Evolutionary conservation across 2,797 vertebrate genomes (phyloP).

Genomic region (Carcharodon carcharias): DNA sequence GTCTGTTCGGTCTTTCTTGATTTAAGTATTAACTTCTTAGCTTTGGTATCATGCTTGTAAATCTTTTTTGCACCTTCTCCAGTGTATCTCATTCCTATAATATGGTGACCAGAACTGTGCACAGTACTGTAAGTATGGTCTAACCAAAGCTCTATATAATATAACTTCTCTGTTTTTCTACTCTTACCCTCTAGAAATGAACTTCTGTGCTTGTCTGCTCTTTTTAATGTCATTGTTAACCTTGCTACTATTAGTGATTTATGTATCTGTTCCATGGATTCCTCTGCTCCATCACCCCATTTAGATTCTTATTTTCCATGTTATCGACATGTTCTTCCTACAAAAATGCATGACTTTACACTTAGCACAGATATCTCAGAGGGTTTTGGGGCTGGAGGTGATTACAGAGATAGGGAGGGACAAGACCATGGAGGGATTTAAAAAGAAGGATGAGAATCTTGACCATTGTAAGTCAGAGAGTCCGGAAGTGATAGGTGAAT

Average conservation of each 20-base stretch:
- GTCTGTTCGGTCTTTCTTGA: neutral
- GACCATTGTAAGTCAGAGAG: too few relatives aligned
- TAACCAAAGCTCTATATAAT: neutral
- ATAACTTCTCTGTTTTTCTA: neutral
- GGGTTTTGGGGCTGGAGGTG: too few relatives aligned
- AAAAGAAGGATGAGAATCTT: too few relatives aligned
- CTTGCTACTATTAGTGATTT: neutral
- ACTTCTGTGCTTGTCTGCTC: neutral
- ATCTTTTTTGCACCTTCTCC: neutral
- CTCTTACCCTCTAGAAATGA: neutral
- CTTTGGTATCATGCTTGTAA: neutral
- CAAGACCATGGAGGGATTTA: too few relatives aligned
- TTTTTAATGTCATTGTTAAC: neutral
- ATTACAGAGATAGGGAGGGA: too few relatives aligned
- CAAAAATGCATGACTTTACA: neutral
- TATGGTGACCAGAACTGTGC: neutral
- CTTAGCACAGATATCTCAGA: too few relatives aligned
- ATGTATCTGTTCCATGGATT: neutral
- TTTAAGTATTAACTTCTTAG: neutral
- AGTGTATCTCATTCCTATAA: neutral
- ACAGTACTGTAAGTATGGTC: neutral
- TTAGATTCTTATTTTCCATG: neutral
- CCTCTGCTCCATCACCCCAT: neutral
- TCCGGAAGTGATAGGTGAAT: too few relatives aligned
- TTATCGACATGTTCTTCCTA: neutral